Base-by-base conservation (phyloP, 2,113 vertebrate species). In the Hiodon alosoides region DNA sequence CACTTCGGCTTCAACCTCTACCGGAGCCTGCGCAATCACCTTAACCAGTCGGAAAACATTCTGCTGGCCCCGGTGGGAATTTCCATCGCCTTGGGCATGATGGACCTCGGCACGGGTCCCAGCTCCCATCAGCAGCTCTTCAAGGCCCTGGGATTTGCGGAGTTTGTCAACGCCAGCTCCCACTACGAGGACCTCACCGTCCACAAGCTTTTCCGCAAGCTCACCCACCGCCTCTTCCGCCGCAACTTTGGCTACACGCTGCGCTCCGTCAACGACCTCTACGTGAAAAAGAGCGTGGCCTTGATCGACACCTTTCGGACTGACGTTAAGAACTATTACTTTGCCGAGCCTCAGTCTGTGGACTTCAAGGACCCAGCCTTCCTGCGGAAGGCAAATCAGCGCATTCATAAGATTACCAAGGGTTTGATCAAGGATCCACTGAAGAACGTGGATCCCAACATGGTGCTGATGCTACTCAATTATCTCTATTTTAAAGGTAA, bases 401-500 rank as follows among this genome's bases (percentile, higher is more conserved):
- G 94, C n/a, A 96, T 99, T 81, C 69, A 87, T 48, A 96, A 94
- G 83, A 78, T 94, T 74, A 98, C 95, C 76, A 99, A 99, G 78
- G 97, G 96, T 2, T 86, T 98, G 83, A 96, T 99, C 81, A 95
- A 87, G 81, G 95, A 96, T 9, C 93, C 94, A 0, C 90, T 99
- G 4, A 92, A 91, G 78, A 91, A 87, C 0, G 81, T 96, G 13
- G 92, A 94, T 75, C 93, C 97, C 6, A 84, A 89, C 2, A 95
- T 94, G 13, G 84, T 93, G 66, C 89, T 98, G 89, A 95, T 99
- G 93, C 90, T 99, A 64, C 93, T 99, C 9, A 99, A 99, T 81
- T 97, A 95, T 79, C 87, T 99, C 75, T 99, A 99, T 84, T 99
- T 99, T 72, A 99, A 98, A 97, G 97, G 97, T 97, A 91, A 91